These are phyloP conservation scores for Brotula barbata DNA, from an alignment of 2,797 vertebrate species.

Conservation along the genomic window DNA sequence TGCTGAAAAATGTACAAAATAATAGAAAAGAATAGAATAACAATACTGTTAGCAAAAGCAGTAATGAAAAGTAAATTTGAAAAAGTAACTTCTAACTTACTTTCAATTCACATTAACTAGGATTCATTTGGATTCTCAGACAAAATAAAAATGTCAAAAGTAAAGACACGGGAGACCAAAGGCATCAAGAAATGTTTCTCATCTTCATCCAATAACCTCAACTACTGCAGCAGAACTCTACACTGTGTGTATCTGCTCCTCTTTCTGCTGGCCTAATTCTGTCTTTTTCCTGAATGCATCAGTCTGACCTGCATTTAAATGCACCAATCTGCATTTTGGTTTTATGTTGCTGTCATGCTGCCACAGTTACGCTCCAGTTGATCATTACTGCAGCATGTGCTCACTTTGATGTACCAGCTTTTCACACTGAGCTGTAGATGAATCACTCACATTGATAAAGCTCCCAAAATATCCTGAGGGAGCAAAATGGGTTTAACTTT, in stretches of 20 bases:
- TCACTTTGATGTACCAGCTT: constrained; percentile 54
- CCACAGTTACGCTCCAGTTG: constrained; percentile 41
- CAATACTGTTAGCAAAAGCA: too few species aligned
- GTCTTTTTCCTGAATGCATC: constrained; percentile 31
- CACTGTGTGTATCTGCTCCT: constrained; percentile 5
- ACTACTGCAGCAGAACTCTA: too few species aligned
- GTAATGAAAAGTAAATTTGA: too few species aligned
- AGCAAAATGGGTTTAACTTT: too few species aligned
- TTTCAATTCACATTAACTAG: too few species aligned
- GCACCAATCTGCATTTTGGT: constrained; percentile 57
- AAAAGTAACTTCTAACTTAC: too few species aligned
- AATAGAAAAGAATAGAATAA: too few species aligned
- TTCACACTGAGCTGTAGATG: constrained; percentile 30
- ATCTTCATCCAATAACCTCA: too few species aligned
- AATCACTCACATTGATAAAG: constrained; percentile 44
- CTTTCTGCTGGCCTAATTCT: constrained; percentile 27
- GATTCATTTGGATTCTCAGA: too few species aligned
- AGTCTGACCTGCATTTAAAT: constrained; percentile 67
- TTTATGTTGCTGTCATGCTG: constrained; percentile 1
- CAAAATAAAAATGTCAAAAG: too few species aligned
- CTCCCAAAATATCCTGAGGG: constrained; percentile 27
- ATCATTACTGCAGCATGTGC: constrained; percentile 39
- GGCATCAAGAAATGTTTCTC: not conserved
- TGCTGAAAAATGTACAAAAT: too few species aligned
- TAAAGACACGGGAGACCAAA: not conserved